Evolutionary conservation across 2,797 vertebrate genomes (phyloP).

Genomic region (Paratrypauchen microcephalus): DNA sequence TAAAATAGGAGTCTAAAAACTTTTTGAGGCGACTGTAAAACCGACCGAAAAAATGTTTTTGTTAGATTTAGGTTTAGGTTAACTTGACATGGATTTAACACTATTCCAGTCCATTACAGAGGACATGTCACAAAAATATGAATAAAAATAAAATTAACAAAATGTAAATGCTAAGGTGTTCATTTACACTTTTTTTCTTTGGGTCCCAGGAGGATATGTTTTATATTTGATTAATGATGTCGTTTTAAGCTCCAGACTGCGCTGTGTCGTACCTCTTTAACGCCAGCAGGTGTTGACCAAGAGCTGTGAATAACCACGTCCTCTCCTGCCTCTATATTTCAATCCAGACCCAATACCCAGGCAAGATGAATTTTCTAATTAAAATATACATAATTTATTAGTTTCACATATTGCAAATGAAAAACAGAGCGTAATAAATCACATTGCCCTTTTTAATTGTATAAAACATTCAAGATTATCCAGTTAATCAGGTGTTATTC

Average conservation of each 20-base stretch:
- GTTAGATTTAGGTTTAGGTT: no score
- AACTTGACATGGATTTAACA: no score
- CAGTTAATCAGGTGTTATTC: constrained; percentile 1
- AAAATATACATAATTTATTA: constrained; percentile 7
- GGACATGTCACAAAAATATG: no score
- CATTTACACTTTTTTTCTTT: no score
- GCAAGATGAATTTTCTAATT: constrained; percentile 11
- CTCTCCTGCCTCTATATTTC: constrained; percentile 4
- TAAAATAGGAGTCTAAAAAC: no score
- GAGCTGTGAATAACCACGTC: constrained; percentile 7
- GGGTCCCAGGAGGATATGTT: no score
- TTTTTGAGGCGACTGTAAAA: no score
- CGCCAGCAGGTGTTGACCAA: constrained; percentile 54
- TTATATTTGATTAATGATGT: not conserved
- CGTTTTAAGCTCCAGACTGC: not conserved
- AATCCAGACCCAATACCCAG: not conserved
- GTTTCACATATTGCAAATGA: not conserved
- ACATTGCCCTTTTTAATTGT: constrained; percentile 1
- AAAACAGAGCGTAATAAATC: constrained; percentile 1
- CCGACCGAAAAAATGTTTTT: no score
- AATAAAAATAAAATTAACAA: no score
- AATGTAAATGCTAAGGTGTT: no score
- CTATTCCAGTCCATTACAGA: no score
- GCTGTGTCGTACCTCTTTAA: not conserved
- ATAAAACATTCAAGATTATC: not conserved